These are phyloP conservation scores for Disparrhopalites patrizii DNA, from an alignment of 2,888 invertebrate species.

Conservation along the genomic window DNA sequence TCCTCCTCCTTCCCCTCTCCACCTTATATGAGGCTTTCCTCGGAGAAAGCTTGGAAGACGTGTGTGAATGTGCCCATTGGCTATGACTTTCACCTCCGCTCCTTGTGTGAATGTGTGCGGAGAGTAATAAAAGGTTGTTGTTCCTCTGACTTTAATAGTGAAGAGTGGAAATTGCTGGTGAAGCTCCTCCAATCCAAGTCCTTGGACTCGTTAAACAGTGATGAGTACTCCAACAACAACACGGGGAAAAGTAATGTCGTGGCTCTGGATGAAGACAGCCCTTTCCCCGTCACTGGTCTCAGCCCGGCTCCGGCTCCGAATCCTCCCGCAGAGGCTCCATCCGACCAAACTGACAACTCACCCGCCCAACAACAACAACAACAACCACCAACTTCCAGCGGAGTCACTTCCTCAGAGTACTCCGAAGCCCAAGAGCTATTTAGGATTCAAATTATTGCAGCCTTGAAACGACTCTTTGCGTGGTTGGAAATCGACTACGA, in stretches of 20 bases:
- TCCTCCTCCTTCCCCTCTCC: too few species aligned
- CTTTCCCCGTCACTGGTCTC: background rate
- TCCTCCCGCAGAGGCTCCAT: too few species aligned
- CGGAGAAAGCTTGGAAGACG: too few species aligned
- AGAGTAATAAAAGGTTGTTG: too few species aligned
- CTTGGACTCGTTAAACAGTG: slow-evolving; percentile 38
- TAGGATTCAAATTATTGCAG: slow-evolving; percentile 37
- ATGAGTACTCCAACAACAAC: background rate
- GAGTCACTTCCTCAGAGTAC: slow-evolving; percentile 8
- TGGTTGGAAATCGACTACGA: slow-evolving; percentile 43
- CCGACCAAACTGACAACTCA: background rate
- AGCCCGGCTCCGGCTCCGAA: too few species aligned
- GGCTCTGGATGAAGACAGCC: background rate
- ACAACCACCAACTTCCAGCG: background rate
- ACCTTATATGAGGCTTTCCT: too few species aligned
- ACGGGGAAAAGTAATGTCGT: background rate
- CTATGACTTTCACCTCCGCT: too few species aligned
- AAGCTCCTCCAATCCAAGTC: slow-evolving; percentile 50
- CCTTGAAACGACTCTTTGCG: slow-evolving; percentile 45
- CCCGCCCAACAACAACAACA: too few species aligned
- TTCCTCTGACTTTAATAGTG: too few species aligned
- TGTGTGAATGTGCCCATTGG: too few species aligned
- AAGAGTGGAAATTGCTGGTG: slow-evolving; percentile 92
- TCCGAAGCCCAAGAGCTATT: slow-evolving; percentile 46
- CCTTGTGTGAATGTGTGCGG: too few species aligned